Percentiles rank a stretch among this genome's conserved stretches.
Evolutionary conservation across 2,113 vertebrate genomes (phyloP).

Genomic region (Grammomys surdaster): DNA sequence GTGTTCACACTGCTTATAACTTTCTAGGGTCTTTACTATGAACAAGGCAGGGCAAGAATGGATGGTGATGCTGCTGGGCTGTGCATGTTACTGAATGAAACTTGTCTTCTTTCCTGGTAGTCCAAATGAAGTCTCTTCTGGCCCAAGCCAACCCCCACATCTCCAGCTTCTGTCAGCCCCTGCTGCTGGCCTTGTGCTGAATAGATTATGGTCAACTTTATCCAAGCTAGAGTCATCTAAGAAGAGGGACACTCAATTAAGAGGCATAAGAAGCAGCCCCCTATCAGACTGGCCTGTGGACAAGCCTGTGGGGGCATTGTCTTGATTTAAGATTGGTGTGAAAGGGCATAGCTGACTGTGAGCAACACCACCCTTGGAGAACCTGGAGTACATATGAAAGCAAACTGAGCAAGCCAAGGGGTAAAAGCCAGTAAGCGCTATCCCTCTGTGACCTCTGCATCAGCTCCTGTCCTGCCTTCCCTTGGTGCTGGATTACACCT

Average conservation of each 20-base stretch:
- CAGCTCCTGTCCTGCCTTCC: neutral
- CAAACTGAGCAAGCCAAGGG: neutral
- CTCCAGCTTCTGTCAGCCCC: neutral
- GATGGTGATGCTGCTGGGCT: neutral
- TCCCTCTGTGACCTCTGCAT: neutral
- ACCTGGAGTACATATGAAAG: neutral
- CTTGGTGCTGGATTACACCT: neutral
- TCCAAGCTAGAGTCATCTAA: neutral
- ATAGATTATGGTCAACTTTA: neutral
- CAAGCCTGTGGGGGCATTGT: neutral
- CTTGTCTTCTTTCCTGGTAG: neutral
- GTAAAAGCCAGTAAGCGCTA: neutral
- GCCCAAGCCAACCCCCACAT: neutral
- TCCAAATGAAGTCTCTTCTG: neutral
- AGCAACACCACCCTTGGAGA: neutral
- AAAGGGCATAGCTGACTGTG: neutral
- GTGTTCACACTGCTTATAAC: slow-evolving; percentile 55
- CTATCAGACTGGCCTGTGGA: neutral
- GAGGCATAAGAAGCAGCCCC: neutral
- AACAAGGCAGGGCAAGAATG: slow-evolving; percentile 28
- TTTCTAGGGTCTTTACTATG: slow-evolving; percentile 58
- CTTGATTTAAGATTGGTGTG: neutral
- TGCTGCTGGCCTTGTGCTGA: neutral
- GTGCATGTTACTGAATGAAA: neutral
- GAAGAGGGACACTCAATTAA: neutral